Percentiles rank a stretch among this genome's conserved stretches.
phyloP scores from a whole-genome alignment of 2,888 invertebrate species.

The Agrochola lychnidis region DNA sequence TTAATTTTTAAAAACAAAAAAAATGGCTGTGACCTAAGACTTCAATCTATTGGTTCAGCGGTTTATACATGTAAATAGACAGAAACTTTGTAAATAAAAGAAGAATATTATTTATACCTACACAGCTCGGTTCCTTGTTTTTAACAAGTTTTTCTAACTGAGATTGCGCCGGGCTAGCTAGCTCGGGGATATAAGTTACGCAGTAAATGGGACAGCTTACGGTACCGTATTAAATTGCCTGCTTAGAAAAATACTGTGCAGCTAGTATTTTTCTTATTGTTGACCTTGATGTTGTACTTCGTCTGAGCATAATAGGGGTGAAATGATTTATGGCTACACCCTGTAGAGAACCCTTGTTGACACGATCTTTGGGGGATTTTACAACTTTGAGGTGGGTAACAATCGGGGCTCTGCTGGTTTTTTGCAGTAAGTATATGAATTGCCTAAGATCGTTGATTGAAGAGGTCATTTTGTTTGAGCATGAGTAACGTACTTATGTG shows the following conservation, averaged over 20 bases:
- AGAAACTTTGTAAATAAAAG: too few species aligned
- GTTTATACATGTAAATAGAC: too few species aligned
- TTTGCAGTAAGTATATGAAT: not conserved
- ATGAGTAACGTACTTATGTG: not conserved
- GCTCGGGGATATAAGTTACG: constrained; percentile 6
- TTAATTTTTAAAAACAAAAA: too few species aligned
- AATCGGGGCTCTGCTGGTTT: not conserved
- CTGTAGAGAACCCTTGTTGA: not conserved
- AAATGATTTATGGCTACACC: not conserved
- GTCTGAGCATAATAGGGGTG: not conserved
- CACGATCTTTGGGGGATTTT: not conserved
- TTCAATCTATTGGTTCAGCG: too few species aligned
- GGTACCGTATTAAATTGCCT: constrained; percentile 4
- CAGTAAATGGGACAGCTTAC: constrained; percentile 22
- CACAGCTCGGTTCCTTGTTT: not conserved
- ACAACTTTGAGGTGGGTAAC: not conserved
- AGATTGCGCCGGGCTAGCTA: constrained; percentile 16
- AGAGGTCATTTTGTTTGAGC: not conserved
- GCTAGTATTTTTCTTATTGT: not conserved
- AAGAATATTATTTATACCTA: not conserved
- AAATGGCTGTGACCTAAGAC: too few species aligned
- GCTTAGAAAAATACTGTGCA: constrained; percentile 19
- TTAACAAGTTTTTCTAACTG: constrained; percentile 25
- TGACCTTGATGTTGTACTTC: not conserved
- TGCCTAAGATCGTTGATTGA: not conserved